These are phyloP conservation scores for Petrocephalus sullivani DNA, from an alignment of 2,797 vertebrate species.

Conservation along the genomic window DNA sequence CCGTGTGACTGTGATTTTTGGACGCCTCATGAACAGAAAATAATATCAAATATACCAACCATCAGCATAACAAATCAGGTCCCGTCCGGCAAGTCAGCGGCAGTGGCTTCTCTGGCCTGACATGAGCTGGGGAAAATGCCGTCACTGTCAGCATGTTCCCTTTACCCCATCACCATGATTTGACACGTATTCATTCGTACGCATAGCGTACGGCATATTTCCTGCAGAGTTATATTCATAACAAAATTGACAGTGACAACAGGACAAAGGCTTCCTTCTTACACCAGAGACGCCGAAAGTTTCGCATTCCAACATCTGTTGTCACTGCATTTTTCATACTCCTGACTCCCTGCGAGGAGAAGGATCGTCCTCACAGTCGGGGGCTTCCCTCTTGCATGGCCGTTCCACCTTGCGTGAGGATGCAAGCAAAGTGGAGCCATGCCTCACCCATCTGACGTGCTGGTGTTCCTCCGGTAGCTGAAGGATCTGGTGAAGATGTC, in stretches of 20 bases:
- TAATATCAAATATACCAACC: background rate
- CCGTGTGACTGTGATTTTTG: background rate
- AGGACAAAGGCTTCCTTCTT: background rate
- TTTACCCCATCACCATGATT: background rate
- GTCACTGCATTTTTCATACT: background rate
- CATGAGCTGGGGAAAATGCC: background rate
- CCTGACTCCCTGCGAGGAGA: background rate
- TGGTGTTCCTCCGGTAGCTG: slow-evolving; percentile 48
- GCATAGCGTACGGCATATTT: background rate
- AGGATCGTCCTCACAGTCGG: background rate
- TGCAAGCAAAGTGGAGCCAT: background rate
- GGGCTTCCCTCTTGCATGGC: background rate
- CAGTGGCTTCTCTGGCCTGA: background rate
- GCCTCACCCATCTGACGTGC: slow-evolving; percentile 55
- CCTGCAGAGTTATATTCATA: background rate
- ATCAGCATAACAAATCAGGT: background rate
- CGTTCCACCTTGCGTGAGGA: background rate
- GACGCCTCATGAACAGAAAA: background rate
- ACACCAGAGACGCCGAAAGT: background rate
- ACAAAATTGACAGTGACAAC: background rate
- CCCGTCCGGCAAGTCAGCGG: background rate
- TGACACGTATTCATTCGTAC: background rate
- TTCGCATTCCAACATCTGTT: background rate
- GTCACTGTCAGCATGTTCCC: background rate
- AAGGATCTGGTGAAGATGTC: slow-evolving; percentile 35